These are phyloP conservation scores for Tanytarsus gracilentus DNA, from an alignment of 2,888 invertebrate species.

Conservation along the genomic window DNA sequence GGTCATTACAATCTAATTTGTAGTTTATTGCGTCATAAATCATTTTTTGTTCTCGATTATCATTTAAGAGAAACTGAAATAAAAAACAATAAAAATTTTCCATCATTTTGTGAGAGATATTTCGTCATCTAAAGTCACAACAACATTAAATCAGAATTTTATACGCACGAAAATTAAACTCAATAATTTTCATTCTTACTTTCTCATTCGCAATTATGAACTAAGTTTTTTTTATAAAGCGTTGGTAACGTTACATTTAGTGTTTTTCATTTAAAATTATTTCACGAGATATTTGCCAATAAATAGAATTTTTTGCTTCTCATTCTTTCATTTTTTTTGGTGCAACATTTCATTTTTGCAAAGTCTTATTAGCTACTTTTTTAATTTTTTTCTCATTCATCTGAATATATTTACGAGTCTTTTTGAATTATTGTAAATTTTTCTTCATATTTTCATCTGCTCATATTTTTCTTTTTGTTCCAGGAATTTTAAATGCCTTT, in stretches of 20 bases:
- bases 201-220: background rate
- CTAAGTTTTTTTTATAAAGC: conserved; percentile 16
- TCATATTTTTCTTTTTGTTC: no score
- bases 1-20: conserved; percentile 25
- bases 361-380: background rate
- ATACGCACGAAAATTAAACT: background rate
- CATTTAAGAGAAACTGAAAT: background rate
- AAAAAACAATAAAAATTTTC: conserved; percentile 7
- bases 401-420: background rate
- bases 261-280: background rate
- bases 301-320: background rate
- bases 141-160: conserved; percentile 1
- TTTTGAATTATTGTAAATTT: background rate
- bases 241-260: conserved; percentile 20
- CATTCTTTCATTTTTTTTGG: background rate
- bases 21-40: conserved; percentile 25
- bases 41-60: background rate
- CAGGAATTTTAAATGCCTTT: no score
- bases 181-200: background rate
- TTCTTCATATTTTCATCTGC: no score
- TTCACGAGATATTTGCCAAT: background rate
- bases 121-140: conserved; percentile 4
- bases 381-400: background rate
- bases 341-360: conserved; percentile 13
- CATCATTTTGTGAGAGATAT: conserved; percentile 22